Conservation (phyloP, 2,888 invertebrate species). For the Scelioninae gen. 1 region DNA sequence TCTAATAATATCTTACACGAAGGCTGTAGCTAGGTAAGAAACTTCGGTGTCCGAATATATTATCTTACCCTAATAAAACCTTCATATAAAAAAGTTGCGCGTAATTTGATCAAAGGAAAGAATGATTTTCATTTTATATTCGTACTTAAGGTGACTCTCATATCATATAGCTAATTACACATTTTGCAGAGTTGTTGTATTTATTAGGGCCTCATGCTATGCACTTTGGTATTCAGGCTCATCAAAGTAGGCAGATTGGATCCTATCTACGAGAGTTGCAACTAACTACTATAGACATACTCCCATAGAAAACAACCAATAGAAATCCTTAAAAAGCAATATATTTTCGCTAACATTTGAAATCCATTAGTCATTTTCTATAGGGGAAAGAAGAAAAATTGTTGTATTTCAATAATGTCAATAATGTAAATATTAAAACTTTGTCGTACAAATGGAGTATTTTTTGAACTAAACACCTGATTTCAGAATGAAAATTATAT, state of each 20-base stretch:
- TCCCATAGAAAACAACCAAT: no score
- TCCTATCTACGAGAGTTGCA: slow-evolving; percentile 35
- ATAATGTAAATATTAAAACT: no score
- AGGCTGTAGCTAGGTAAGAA: slow-evolving; percentile 17
- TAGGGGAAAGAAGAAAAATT: no score
- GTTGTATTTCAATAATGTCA: no score
- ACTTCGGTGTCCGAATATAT: slow-evolving; percentile 5
- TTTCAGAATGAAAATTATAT: no score
- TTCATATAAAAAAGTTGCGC: slow-evolving; percentile 29
- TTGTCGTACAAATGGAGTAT: no score
- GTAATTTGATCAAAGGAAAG: slow-evolving; percentile 17
- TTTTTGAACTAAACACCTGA: no score
- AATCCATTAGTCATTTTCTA: no score
- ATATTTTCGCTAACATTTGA: no score
- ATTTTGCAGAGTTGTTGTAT: slow-evolving; percentile 31
- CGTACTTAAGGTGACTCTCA: slow-evolving; percentile 14
- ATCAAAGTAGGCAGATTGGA: slow-evolving; percentile 53
- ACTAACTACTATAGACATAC: no score
- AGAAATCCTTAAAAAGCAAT: no score
- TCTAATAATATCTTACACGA: slow-evolving; percentile 33
- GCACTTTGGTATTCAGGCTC: slow-evolving; percentile 66
- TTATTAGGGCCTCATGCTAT: slow-evolving; percentile 63
- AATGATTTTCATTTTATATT: slow-evolving; percentile 10
- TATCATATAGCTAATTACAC: slow-evolving; percentile 48
- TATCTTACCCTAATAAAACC: slow-evolving; percentile 12